Evolutionary conservation across 1,140 invertebrate species (phyloP).

Genomic region (Zophobas atratus): DNA sequence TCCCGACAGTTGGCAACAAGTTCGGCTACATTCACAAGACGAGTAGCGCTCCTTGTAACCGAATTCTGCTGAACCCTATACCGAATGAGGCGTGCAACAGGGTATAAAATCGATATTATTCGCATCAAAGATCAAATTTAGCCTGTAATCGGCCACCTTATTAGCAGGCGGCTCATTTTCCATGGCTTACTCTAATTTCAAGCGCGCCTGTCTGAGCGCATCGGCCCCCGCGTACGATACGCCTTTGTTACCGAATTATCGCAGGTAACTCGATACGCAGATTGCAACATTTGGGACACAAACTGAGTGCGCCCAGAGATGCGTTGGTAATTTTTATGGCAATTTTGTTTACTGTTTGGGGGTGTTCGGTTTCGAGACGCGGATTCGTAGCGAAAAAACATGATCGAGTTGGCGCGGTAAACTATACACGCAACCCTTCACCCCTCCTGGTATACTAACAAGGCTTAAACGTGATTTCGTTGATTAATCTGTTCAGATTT

Average conservation of each 20-base stretch:
- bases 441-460: no score
- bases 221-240: constrained; percentile 54
- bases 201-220: constrained; percentile 61
- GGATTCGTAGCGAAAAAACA: no score
- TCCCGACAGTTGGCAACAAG: not conserved
- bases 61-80: constrained; percentile 21
- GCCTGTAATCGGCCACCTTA: constrained; percentile 63
- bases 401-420: no score
- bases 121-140: constrained; percentile 60
- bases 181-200: constrained; percentile 60
- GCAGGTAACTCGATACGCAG: constrained; percentile 54
- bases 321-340: constrained; percentile 57
- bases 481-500: no score
- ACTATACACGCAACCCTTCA: no score
- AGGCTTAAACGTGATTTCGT: no score
- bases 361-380: no score
- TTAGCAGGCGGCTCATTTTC: constrained; percentile 60
- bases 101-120: constrained; percentile 60
- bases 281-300: constrained; percentile 56
- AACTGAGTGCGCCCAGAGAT: constrained; percentile 49
- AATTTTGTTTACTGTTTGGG: constrained; percentile 46
- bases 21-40: not conserved
- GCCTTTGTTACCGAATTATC: constrained; percentile 61
- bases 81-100: constrained; percentile 49
- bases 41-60: constrained; percentile 17